Conservation (phyloP, 2,888 invertebrate genomes). For the Oscheius sp. region DNA sequence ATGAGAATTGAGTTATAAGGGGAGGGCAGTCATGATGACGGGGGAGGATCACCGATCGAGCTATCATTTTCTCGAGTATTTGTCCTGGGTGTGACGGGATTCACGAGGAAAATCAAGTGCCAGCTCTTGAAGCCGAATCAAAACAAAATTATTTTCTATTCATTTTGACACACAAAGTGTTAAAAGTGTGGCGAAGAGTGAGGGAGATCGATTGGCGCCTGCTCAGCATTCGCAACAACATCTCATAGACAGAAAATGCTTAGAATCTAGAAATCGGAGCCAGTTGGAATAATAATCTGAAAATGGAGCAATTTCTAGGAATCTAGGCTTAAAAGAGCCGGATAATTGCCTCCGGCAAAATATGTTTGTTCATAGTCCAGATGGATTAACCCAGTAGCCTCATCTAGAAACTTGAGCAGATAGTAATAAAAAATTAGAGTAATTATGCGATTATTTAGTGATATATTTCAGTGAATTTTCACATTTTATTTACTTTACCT, state of each 20-base stretch:
- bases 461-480: too few relatives aligned
- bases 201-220: constrained; percentile 25
- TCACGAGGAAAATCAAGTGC: background rate
- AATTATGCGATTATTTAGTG: too few relatives aligned
- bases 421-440: too few relatives aligned
- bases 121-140: background rate
- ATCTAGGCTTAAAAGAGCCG: too few relatives aligned
- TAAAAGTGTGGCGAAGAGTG: constrained; percentile 15
- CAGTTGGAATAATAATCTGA: too few relatives aligned
- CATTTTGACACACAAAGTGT: constrained; percentile 1
- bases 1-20: background rate
- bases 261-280: background rate
- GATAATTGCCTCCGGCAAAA: too few relatives aligned
- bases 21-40: background rate
- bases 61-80: constrained; percentile 15
- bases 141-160: background rate
- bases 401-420: too few relatives aligned
- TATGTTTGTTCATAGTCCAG: too few relatives aligned
- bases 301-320: too few relatives aligned
- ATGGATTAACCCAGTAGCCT: too few relatives aligned
- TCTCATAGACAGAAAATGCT: constrained; percentile 13
- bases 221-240: constrained; percentile 12
- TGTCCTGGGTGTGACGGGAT: constrained; percentile 11
- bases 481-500: too few relatives aligned
- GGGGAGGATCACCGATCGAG: constrained; percentile 19